Conservation (phyloP, 2,888 invertebrate genomes). For the Hydrotaea diabolus region DNA sequence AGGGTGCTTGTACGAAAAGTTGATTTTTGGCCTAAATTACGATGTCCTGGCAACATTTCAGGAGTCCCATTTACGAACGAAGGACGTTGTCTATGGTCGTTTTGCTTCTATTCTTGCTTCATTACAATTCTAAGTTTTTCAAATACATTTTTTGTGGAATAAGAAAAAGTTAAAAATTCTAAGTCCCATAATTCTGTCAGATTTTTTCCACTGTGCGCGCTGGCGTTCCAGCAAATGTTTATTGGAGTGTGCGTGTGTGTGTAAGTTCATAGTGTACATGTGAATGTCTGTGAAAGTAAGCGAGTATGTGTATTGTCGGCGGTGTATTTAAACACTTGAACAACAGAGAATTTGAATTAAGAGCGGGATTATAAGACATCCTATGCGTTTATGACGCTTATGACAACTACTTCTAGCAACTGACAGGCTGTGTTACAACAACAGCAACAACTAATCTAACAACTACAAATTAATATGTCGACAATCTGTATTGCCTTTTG, state of each 20-base stretch:
- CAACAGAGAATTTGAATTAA: constrained; percentile 23
- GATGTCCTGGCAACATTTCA: too few relatives aligned
- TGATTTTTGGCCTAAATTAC: too few relatives aligned
- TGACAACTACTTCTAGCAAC: neutral
- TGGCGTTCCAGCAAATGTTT: too few relatives aligned
- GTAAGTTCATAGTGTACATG: neutral
- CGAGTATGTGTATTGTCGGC: neutral
- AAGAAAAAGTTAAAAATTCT: too few relatives aligned
- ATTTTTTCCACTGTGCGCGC: too few relatives aligned
- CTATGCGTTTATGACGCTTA: neutral
- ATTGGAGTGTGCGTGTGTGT: neutral
- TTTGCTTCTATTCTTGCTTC: too few relatives aligned
- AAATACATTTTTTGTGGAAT: too few relatives aligned
- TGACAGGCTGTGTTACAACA: neutral
- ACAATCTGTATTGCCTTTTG: neutral
- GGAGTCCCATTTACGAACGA: too few relatives aligned
- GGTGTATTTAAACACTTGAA: constrained; percentile 2
- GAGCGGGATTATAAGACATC: constrained; percentile 11
- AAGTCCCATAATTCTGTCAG: too few relatives aligned
- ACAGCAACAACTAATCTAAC: neutral
- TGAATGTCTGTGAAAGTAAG: neutral
- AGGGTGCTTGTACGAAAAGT: too few relatives aligned
- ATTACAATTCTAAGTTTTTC: too few relatives aligned
- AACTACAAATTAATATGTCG: neutral
- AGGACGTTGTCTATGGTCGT: too few relatives aligned